These are phyloP conservation scores for Sphyrna mokarran DNA, from an alignment of 2,113 vertebrate species.

Conservation along the genomic window DNA sequence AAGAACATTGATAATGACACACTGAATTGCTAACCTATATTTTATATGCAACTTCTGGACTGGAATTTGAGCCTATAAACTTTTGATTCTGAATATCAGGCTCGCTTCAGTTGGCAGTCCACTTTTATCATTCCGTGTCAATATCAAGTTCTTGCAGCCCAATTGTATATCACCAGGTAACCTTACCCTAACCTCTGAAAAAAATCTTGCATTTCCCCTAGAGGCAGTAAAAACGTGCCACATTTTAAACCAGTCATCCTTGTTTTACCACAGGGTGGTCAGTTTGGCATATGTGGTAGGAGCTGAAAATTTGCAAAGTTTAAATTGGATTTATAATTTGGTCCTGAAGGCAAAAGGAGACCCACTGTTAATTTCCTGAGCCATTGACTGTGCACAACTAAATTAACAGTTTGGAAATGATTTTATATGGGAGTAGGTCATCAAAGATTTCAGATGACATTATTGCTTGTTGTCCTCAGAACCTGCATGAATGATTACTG, in stretches of 20 bases:
- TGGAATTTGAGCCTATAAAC: neutral
- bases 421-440: neutral
- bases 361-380: neutral
- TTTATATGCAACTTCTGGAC: neutral
- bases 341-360: neutral
- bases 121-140: neutral
- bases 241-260: neutral
- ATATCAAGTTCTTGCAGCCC: neutral
- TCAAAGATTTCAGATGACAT: neutral
- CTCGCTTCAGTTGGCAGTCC: neutral
- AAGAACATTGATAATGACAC: neutral
- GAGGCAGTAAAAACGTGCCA: neutral
- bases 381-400: neutral
- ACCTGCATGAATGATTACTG: neutral
- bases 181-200: neutral
- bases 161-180: neutral
- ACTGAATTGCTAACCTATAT: neutral
- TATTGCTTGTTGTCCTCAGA: neutral
- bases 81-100: neutral
- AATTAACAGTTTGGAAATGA: neutral
- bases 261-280: neutral
- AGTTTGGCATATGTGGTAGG: neutral
- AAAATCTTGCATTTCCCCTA: neutral
- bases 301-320: neutral
- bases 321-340: neutral